Evolutionary conservation across 2,113 vertebrate genomes (phyloP).

Genomic region (Leuciscus idus): DNA sequence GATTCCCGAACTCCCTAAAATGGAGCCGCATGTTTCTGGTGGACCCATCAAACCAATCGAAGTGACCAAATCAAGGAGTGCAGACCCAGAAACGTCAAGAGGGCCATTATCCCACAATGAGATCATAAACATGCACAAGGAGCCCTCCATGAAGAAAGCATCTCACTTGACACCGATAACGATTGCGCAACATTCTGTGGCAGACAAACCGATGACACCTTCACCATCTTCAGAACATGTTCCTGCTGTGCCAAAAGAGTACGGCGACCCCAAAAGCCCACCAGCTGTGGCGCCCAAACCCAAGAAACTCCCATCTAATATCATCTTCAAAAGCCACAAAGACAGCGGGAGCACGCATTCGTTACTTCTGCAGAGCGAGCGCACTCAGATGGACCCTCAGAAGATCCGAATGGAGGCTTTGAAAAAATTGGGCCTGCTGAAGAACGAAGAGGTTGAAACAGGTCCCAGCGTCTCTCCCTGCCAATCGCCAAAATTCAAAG

Average conservation of each 20-base stretch:
- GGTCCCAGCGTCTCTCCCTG: conserved; percentile 55
- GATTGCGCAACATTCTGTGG: background rate
- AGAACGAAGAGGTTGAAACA: conserved; percentile 61
- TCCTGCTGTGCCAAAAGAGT: conserved; percentile 47
- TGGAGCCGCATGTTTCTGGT: conserved; percentile 22
- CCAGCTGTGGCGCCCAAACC: conserved; percentile 85
- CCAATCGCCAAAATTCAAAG: conserved; percentile 55
- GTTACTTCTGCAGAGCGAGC: conserved; percentile 43
- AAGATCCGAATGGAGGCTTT: conserved; percentile 83
- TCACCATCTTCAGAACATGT: conserved; percentile 40
- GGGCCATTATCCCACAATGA: conserved; percentile 22
- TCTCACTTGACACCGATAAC: conserved; percentile 25
- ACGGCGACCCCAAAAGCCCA: conserved; percentile 70
- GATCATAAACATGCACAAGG: conserved; percentile 53
- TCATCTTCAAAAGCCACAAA: conserved; percentile 84
- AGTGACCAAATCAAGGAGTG: background rate
- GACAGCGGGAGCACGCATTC: conserved; percentile 8
- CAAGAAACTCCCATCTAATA: conserved; percentile 86
- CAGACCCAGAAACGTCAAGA: background rate
- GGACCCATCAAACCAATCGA: background rate
- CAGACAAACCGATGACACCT: conserved; percentile 10
- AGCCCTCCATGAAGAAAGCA: conserved; percentile 59
- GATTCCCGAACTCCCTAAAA: background rate
- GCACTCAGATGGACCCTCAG: conserved; percentile 61
- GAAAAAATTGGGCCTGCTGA: conserved; percentile 86